A percentile compares a stretch with the other conserved stretches of the same genome.
These are phyloP conservation scores for Xiphophorus birchmanni DNA, from an alignment of 2,797 vertebrate genomes.

Conservation along the genomic window DNA sequence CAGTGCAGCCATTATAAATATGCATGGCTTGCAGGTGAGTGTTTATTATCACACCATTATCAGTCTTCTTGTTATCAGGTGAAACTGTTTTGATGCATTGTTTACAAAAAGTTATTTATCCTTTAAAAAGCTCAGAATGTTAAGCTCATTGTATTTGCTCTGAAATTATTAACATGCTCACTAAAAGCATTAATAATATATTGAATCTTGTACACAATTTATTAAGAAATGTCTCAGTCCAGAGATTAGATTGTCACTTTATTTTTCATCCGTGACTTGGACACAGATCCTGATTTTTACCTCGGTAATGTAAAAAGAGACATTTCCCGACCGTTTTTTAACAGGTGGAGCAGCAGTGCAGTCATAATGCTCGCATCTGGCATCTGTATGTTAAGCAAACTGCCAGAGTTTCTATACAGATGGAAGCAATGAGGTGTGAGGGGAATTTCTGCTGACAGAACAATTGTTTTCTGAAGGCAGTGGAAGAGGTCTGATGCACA, in stretches of 20 bases:
- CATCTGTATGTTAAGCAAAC: constrained; percentile 61
- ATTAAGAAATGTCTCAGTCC: not conserved
- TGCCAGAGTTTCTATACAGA: constrained; percentile 59
- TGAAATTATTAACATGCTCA: constrained; percentile 25
- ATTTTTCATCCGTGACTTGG: not conserved
- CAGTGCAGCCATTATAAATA: constrained; percentile 35
- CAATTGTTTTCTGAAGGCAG: constrained; percentile 34
- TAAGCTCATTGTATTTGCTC: constrained; percentile 17
- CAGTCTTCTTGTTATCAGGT: constrained; percentile 28
- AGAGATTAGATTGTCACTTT: not conserved
- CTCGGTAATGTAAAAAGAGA: not conserved
- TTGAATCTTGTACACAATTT: not conserved
- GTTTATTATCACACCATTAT: constrained; percentile 42
- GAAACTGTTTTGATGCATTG: constrained; percentile 9
- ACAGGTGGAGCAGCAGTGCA: constrained; percentile 62
- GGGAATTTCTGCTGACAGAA: constrained; percentile 61
- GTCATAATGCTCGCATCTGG: constrained; percentile 65
- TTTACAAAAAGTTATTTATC: constrained; percentile 29
- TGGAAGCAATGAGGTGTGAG: constrained; percentile 69
- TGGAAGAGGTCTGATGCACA: not conserved
- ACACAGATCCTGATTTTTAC: not conserved
- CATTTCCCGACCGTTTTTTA: constrained; percentile 17
- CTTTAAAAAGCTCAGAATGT: constrained; percentile 19
- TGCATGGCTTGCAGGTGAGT: constrained; percentile 25
- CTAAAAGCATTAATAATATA: constrained; percentile 3